Evolutionary conservation across 2,888 invertebrate species (phyloP).

Genomic region (Drosophila leonis): DNA sequence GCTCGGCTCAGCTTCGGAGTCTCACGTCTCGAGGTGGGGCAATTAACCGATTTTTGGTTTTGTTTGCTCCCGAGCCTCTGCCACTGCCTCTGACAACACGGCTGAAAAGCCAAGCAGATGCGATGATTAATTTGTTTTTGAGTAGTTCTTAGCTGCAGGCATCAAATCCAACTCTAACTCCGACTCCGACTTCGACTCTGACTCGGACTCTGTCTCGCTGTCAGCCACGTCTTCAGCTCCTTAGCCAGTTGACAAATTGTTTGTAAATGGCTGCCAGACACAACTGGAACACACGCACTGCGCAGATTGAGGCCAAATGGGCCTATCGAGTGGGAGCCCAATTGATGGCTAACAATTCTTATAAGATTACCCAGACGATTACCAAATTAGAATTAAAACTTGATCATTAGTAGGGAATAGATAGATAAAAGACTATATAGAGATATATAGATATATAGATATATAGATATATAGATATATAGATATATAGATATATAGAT

Average conservation of each 20-base stretch:
- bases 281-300: constrained; percentile 78
- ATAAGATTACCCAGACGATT: constrained; percentile 29
- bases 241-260: constrained; percentile 69
- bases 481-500: neutral
- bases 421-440: neutral
- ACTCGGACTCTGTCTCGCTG: neutral
- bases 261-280: constrained; percentile 75
- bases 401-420: constrained; percentile 20
- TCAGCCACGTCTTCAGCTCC: constrained; percentile 12
- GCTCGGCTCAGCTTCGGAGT: constrained; percentile 1
- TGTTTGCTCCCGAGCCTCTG: constrained; percentile 31
- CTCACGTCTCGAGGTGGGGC: constrained; percentile 43
- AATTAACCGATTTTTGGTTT: constrained; percentile 72
- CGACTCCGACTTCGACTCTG: constrained; percentile 5
- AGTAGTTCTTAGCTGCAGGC: constrained; percentile 74
- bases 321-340: constrained; percentile 5
- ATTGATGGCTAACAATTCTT: constrained; percentile 36
- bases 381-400: constrained; percentile 16
- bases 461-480: neutral
- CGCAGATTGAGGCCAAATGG: constrained; percentile 20
- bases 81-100: constrained; percentile 11
- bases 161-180: constrained; percentile 25
- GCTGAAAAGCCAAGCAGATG: constrained; percentile 29
- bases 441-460: neutral
- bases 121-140: constrained; percentile 81